Conservation (phyloP, 1,140 invertebrate species). For the Papilio helenus region DNA sequence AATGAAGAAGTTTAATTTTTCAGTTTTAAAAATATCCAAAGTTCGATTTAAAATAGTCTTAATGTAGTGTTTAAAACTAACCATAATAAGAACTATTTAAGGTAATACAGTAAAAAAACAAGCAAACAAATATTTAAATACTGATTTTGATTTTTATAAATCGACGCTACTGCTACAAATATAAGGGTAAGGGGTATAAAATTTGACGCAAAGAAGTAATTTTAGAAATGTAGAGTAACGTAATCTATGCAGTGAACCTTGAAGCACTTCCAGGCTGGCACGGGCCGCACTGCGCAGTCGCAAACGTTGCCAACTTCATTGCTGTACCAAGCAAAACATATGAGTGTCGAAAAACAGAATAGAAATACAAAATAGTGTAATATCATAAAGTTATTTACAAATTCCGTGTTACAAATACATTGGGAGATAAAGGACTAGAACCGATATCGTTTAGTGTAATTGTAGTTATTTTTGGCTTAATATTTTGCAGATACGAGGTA, state of each 20-base stretch:
- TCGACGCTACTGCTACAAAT: too few species aligned
- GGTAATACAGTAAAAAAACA: too few species aligned
- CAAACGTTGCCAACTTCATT: conserved; percentile 55
- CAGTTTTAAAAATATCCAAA: too few species aligned
- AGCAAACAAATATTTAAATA: too few species aligned
- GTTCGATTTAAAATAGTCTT: too few species aligned
- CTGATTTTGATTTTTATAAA: too few species aligned
- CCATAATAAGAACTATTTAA: too few species aligned
- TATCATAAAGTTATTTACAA: neutral
- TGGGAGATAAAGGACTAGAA: neutral
- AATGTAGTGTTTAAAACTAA: too few species aligned
- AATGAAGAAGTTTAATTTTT: too few species aligned
- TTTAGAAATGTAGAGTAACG: conserved; percentile 1
- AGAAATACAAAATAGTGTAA: conserved; percentile 28
- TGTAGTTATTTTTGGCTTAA: neutral
- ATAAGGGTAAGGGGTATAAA: neutral
- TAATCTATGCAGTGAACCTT: conserved; percentile 44
- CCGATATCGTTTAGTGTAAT: neutral
- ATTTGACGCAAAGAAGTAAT: conserved; percentile 31
- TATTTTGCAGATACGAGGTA: conserved; percentile 1
- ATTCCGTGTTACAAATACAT: neutral
- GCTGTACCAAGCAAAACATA: conserved; percentile 53
- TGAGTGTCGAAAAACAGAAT: conserved; percentile 36
- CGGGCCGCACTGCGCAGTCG: conserved; percentile 68
- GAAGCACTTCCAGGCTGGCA: conserved; percentile 48